These are phyloP conservation scores for silkworm (Bombyx mori) DNA, from an alignment of 1,140 invertebrate genomes.

Conservation along the genomic window ASM3026992v2 NC_085114.1:10738501-10739000, in stretches of 20 bases:
- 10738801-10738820: slow-evolving; percentile 77
- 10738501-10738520: slow-evolving; percentile 14
- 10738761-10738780: neutral
- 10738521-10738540: slow-evolving; percentile 16
- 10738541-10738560: neutral
- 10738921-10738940: too few species aligned
- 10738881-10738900: slow-evolving; percentile 88
- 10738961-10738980: slow-evolving; percentile 1
- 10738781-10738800: slow-evolving; percentile 60
- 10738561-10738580: neutral
- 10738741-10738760: neutral
- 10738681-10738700: too few species aligned
- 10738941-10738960: neutral
- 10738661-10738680: too few species aligned
- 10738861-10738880: slow-evolving; percentile 93
- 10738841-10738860: slow-evolving; percentile 89
- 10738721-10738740: slow-evolving; percentile 1
- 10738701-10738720: too few species aligned
- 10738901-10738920: slow-evolving; percentile 75
- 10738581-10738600: too few species aligned
- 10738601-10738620: neutral
- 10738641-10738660: neutral
- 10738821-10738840: slow-evolving; percentile 83
- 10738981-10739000: slow-evolving; percentile 83
- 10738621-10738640: slow-evolving; percentile 23